Conservation (phyloP, 2,113 vertebrate genomes). For the Himantopus leucocephalus region DNA sequence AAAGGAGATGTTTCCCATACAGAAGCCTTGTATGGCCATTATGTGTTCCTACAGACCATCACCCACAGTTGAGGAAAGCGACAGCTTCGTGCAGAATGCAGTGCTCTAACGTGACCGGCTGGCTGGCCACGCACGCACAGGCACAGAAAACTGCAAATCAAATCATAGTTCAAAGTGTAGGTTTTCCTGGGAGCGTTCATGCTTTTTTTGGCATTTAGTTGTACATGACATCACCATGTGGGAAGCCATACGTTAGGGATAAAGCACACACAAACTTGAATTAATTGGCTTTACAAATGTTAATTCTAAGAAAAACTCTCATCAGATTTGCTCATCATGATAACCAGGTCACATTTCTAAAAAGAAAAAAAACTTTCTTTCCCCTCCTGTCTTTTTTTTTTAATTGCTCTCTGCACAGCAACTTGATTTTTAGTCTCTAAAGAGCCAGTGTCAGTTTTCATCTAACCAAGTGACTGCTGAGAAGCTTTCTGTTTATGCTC, state of each 20-base stretch:
- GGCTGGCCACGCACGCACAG: not conserved
- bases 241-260: constrained; percentile 23
- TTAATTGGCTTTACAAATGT: not conserved
- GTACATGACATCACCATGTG: constrained; percentile 20
- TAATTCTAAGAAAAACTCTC: constrained; percentile 22
- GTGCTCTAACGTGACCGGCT: fast-evolving
- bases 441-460: not conserved
- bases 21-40: not conserved
- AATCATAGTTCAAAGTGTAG: not conserved
- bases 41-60: not conserved
- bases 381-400: too few species aligned
- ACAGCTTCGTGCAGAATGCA: fast-evolving
- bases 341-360: not conserved
- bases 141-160: not conserved
- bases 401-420: not conserved
- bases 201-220: constrained; percentile 8
- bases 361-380: not conserved
- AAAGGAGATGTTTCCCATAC: not conserved
- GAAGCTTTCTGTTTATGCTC: not conserved
- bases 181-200: not conserved
- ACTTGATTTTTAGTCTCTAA: constrained; percentile 1
- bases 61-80: not conserved
- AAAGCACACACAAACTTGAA: constrained; percentile 16
- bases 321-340: not conserved
- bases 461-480: not conserved